Base-by-base conservation (phyloP, 2,113 vertebrate genomes). In the Alligator mississippiensis region DNA sequence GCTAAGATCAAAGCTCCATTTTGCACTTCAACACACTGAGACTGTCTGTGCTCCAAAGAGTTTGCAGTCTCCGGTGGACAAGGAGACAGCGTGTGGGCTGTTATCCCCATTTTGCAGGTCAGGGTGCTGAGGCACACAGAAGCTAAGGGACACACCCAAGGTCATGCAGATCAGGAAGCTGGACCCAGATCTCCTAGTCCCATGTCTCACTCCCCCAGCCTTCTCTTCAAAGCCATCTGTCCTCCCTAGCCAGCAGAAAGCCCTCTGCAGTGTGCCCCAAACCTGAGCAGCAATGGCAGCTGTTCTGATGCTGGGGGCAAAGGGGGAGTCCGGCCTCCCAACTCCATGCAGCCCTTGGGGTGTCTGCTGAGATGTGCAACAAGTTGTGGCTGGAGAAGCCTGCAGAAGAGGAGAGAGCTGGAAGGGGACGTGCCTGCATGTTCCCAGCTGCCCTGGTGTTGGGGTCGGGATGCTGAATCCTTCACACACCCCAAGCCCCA, bases 401-500 rank as follows among this genome's bases (percentile, higher is more conserved):
- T 64, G 5, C 28, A 30, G 64, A 66, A 19, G 66, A 68, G 28
- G n/a, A 30, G 66, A 68, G 17, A 30, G n/a, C 30, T 34, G 66
- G n/a, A 10, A 19, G 21, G 5, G n/a, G n/a, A 70, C 47, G 47
- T 47, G 47, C 47, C 47, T 47, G 47, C 7, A 47, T 47, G 47
- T 9, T 47, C 47, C 47, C 47, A 21, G 18, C 21, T 70, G n/a
- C n/a, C 34, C 66, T 19, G 66, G n/a, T 34, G 34, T 10, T 47
- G 72, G 11, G 55, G 14, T 3, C 0, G 1, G 34, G 6, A 12
- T 2, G 3, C 21, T 80, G 59, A 3, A 6, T 28, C 68, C 63
- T 57, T 0, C 34, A 28, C 21, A 25, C 13, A 3, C 64, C 27
- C 11, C 1, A 3, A 0, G 6, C 70, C 2, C 5, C 3, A 1